phyloP scores from a whole-genome alignment of 2,113 vertebrate species.

The Syrrhaptes paradoxus region DNA sequence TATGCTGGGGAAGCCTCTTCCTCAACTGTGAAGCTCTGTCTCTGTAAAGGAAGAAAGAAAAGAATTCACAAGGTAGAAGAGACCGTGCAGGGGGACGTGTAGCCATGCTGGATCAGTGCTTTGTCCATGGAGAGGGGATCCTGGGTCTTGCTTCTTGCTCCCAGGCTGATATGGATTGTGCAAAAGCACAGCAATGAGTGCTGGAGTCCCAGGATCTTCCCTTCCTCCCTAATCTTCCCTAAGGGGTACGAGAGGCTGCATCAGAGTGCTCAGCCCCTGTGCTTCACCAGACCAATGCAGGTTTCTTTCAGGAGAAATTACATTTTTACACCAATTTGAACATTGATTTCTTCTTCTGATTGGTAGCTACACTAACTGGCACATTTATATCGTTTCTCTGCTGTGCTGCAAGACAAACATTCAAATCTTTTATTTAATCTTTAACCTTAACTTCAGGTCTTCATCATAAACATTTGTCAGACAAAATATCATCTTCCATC shows the following conservation, averaged over 20 bases:
- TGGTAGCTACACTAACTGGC: background rate
- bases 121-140: background rate
- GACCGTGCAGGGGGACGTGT: rapidly evolving
- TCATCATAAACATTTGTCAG: background rate
- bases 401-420: background rate
- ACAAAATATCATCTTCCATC: background rate
- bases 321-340: background rate
- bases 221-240: background rate
- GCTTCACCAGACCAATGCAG: background rate
- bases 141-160: background rate
- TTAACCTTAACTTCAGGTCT: background rate
- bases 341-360: background rate
- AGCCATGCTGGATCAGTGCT: background rate
- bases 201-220: background rate
- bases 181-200: background rate
- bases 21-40: background rate
- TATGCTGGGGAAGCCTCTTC: rapidly evolving
- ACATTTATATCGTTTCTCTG: background rate
- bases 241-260: rapidly evolving
- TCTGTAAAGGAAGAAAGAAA: background rate
- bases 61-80: background rate
- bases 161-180: background rate
- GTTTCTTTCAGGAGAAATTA: background rate
- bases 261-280: background rate
- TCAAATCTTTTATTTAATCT: background rate